A percentile compares a stretch with the other conserved stretches of the same genome.
phyloP scores from a whole-genome alignment of 2,113 vertebrate species.

The Sceloporus tristichus region DNA sequence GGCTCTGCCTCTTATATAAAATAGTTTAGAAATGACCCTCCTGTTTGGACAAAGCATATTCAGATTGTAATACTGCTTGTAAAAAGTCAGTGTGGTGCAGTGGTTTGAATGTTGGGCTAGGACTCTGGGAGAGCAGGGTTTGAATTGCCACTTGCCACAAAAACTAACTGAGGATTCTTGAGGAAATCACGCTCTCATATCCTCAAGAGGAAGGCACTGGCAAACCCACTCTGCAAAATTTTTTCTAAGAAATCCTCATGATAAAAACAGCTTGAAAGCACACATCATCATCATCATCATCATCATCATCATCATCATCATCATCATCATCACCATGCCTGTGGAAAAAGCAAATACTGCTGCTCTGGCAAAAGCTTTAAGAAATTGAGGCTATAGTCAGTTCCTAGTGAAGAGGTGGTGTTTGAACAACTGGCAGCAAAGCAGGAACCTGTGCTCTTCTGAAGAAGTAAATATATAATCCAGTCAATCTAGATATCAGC shows the following conservation, averaged over 20 bases:
- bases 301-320: no score
- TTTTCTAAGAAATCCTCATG: no score
- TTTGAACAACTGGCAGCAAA: not conserved
- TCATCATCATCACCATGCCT: no score
- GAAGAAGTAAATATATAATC: not conserved
- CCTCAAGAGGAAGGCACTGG: no score
- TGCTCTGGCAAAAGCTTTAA: not conserved
- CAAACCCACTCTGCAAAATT: no score
- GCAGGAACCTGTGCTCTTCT: not conserved
- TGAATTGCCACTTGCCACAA: no score
- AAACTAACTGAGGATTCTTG: no score
- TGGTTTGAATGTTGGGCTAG: no score
- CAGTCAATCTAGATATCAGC: not conserved
- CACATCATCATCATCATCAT: no score
- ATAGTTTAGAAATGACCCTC: not conserved
- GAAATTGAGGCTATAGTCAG: not conserved
- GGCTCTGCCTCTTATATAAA: not conserved
- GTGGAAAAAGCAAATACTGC: not conserved
- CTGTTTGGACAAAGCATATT: not conserved
- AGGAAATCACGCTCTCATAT: no score
- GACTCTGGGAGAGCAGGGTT: no score
- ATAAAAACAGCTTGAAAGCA: no score
- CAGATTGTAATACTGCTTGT: not conserved
- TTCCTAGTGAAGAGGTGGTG: not conserved
- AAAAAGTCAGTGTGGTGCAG: not conserved